These are phyloP conservation scores for Caiman crocodilus DNA, from an alignment of 2,797 vertebrate species.

Conservation along the genomic window DNA sequence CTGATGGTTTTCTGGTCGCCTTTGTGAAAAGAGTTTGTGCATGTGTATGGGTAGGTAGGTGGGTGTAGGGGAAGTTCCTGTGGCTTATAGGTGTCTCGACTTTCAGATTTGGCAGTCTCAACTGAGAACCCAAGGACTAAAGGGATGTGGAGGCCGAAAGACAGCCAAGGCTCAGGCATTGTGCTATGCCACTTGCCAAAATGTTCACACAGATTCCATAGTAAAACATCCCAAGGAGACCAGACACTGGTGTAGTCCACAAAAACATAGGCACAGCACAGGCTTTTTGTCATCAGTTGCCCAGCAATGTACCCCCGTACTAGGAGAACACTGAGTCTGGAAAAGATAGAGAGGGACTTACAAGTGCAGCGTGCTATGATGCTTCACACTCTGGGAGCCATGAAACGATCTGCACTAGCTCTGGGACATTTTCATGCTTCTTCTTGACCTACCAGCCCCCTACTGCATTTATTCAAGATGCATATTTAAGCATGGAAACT, in stretches of 20 bases:
- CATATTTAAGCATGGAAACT: background rate
- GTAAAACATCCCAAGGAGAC: background rate
- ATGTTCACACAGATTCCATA: background rate
- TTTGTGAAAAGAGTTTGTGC: background rate
- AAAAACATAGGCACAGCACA: background rate
- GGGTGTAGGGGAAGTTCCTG: background rate
- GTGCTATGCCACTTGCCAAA: background rate
- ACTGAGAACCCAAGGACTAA: background rate
- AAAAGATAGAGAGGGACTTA: background rate
- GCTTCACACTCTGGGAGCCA: too few species aligned
- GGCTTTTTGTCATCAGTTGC: background rate
- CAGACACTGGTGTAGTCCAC: background rate
- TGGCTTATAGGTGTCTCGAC: background rate
- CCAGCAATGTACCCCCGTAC: background rate
- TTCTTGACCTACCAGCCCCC: background rate
- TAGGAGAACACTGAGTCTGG: background rate
- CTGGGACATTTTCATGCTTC: background rate
- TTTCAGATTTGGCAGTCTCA: background rate
- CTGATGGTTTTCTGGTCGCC: background rate
- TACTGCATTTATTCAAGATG: background rate
- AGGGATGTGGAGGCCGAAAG: background rate
- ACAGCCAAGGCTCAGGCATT: background rate
- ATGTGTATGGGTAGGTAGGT: too few species aligned
- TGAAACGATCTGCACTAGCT: background rate
- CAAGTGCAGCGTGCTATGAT: too few species aligned